Base-by-base conservation (phyloP, 2,888 invertebrate genomes). In the Scaptomyza parva region DNA sequence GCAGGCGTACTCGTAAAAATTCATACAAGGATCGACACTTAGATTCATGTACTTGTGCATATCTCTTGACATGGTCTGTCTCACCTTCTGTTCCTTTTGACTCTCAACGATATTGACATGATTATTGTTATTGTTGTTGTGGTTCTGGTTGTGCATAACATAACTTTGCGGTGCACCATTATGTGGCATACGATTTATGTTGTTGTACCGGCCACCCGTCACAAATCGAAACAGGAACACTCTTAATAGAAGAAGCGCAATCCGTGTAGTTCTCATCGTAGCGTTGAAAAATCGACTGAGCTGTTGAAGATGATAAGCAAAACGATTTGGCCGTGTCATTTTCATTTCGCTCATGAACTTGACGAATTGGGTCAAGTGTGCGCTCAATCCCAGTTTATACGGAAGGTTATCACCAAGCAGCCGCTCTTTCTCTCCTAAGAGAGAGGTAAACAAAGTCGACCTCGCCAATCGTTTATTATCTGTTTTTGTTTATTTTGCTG, bases 1-100 rank as follows among this genome's bases (percentile, higher is more conserved):
- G 39, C 91, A 91, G 35, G 90, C 89, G 37, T 81, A 91, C 18
- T 89, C 87, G 47, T 88, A 91, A 63, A 91, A 91, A 61, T 91
- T 89, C 14, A 48, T 62, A 47, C 91, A 91, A 9, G 89, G 90
- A 79, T 91, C 89, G 0, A 71, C 68, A 12, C 68, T 76, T 3
- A 74, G 55, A 39, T 91, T 88, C 84, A 91, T 88, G 44, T 86
- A 91, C 44, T 78, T 76, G 2, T 41, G 44, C 22, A 86, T 75
- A 5, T 86, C 73, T 12, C 41, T 39, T 6, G 85, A 47, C 48
- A 84, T 75, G 26, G 18, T 28, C 7, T 45, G 55, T 0, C 86
- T 84, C 11, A 58, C 33, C 18, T 45, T 66, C 1, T 55, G 65
- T 26, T 70, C 84, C 30, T 70, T 76, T 0, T 68, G 70, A 2